Base-by-base conservation (phyloP, 1,140 invertebrate species). In the Drosophila micromelanica region DNA sequence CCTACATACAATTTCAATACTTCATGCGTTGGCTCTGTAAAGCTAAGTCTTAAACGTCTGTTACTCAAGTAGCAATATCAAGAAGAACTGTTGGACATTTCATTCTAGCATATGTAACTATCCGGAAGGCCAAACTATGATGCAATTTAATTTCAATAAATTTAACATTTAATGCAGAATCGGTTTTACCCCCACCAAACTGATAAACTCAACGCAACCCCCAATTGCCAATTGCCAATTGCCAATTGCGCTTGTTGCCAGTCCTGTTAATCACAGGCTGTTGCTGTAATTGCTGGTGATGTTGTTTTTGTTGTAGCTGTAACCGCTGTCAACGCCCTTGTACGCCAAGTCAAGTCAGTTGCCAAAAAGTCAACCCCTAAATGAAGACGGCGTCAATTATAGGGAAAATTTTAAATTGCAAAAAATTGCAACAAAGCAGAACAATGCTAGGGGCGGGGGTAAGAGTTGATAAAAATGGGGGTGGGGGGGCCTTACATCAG, bases 331-430 rank as follows among this genome's bases (percentile, higher is more conserved):
- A 89, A 87, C 84, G 84, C 84, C 84, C 71, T 55, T 81, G 62
- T 49, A 20, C 49, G 23, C 32, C 32, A 42, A 55, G 60, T 48
- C 37, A 32, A 55, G 60, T 48, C 37, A 32, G 57, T 7, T 12
- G n/a, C 30, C 45, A 11, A 37, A 57, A 57, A 61, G 42, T 51
- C 84, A 73, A 76, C 87, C 86, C 87, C 84, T 81, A 79, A 81
- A 74, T 59, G 32, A 23, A 73, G 69, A 69, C 70, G 68, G 42
- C 46, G 67, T 71, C 76, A 80, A 90, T 90, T 87, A 89, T 71
- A 76, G 81, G 76, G 60, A 76, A 84, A 71, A 71, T 72, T 90
- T 82, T 90, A 90, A 90, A 90, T 90, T 81, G 81, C 87, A 87
- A 82, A 77, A 87, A 80, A 90, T 80, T 80, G 85, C 85, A 86